phyloP scores from a whole-genome alignment of 2,888 invertebrate species.

The Dendrolimus houi region DNA sequence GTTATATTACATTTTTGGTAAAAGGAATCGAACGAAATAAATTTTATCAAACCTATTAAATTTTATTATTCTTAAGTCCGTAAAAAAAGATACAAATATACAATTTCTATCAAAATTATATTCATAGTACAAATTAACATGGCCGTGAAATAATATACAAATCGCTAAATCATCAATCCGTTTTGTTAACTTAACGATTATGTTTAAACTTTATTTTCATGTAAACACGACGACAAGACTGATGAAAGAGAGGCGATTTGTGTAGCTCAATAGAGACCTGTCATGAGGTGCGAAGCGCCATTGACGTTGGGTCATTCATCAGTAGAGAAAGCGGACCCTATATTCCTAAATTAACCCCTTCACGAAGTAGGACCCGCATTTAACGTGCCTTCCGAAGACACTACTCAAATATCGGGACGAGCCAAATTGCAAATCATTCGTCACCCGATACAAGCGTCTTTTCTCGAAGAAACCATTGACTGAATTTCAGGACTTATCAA shows the following conservation, averaged over 20 bases:
- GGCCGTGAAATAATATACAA: neutral
- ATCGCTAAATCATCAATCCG: slow-evolving; percentile 1
- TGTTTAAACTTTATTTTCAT: slow-evolving; percentile 13
- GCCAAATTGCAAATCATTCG: slow-evolving; percentile 48
- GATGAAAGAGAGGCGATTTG: slow-evolving; percentile 61
- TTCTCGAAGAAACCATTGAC: slow-evolving; percentile 21
- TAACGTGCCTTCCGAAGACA: slow-evolving; percentile 24
- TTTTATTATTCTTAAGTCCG: no score
- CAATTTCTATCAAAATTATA: no score
- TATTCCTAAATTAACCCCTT: slow-evolving; percentile 56
- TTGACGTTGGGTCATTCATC: slow-evolving; percentile 51
- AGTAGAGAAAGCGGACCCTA: slow-evolving; percentile 57
- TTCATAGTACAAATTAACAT: neutral
- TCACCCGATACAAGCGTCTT: slow-evolving; percentile 41
- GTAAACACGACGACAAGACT: slow-evolving; percentile 50
- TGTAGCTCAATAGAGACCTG: slow-evolving; percentile 40
- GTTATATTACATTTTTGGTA: no score
- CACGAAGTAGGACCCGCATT: slow-evolving; percentile 25
- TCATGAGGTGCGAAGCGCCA: slow-evolving; percentile 45
- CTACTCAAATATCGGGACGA: slow-evolving; percentile 21
- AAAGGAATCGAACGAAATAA: no score
- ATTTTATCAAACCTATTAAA: no score
- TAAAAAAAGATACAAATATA: no score
- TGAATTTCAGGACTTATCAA: no score
- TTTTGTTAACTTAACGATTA: neutral